Conservation (phyloP, 2,797 vertebrate genomes). For the Anolis apletophallus region DNA sequence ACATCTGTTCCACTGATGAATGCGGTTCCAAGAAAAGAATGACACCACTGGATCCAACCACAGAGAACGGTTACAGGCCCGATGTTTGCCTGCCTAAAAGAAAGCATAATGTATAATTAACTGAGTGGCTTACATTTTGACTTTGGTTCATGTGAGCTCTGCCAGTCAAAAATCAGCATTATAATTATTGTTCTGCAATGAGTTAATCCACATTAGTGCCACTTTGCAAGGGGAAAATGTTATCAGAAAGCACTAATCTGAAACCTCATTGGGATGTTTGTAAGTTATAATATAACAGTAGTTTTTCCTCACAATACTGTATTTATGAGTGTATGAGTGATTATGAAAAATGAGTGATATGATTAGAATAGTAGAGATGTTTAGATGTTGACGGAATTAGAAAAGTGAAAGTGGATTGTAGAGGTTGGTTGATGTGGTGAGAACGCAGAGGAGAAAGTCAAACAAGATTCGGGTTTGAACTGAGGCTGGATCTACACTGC, state of each 20-base stretch:
- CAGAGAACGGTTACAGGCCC: background rate
- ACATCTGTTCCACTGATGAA: too few relatives aligned
- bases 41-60: background rate
- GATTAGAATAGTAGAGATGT: too few relatives aligned
- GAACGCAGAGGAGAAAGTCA: too few relatives aligned
- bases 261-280: background rate
- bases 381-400: too few relatives aligned
- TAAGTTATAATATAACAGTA: background rate
- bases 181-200: background rate
- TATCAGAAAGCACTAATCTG: background rate
- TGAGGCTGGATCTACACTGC: too few relatives aligned
- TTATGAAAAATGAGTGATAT: too few relatives aligned
- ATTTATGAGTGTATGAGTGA: too few relatives aligned
- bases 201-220: background rate
- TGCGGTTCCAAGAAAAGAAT: background rate
- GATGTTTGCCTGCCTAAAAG: background rate
- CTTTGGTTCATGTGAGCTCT: background rate
- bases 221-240: slow-evolving; percentile 5
- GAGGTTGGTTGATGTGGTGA: too few relatives aligned
- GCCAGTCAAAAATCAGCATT: background rate
- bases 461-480: too few relatives aligned
- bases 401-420: too few relatives aligned
- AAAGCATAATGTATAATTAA: background rate
- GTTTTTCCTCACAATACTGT: background rate
- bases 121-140: background rate